Conservation (phyloP, 2,888 invertebrate genomes). For the Gortyna flavago region DNA sequence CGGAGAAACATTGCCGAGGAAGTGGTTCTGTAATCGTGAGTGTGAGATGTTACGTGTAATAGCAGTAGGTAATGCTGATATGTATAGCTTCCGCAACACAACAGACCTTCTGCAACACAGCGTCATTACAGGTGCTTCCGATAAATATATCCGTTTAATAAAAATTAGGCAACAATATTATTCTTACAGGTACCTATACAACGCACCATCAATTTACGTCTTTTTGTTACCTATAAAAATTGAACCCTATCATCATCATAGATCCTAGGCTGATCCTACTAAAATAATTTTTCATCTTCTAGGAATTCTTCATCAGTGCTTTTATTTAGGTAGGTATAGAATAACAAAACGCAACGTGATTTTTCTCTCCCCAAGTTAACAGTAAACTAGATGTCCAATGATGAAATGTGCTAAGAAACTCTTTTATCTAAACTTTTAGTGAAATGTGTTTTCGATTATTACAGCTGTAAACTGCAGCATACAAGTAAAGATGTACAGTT, state of each 20-base stretch:
- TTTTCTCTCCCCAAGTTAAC: neutral
- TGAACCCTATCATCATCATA: neutral
- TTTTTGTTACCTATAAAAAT: neutral
- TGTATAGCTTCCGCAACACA: no score
- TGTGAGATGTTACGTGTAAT: neutral
- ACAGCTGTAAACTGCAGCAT: neutral
- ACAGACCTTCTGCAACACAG: constrained; percentile 16
- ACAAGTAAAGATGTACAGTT: neutral
- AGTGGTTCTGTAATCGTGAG: neutral
- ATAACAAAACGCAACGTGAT: neutral
- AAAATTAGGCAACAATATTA: neutral
- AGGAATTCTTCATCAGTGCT: neutral
- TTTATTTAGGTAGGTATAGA: no score
- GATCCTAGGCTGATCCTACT: neutral
- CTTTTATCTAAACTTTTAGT: neutral
- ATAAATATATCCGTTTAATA: neutral
- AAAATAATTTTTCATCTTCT: neutral
- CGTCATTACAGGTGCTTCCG: constrained; percentile 2
- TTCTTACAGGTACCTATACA: neutral
- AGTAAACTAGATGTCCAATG: neutral
- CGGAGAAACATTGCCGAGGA: neutral
- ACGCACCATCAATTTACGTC: neutral
- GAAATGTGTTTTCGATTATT: neutral
- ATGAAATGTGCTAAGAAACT: neutral
- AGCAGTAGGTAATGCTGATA: constrained; percentile 14